Evolutionary conservation across 2,797 vertebrate genomes (phyloP), one percentile per base, ranked within the genome.

Genomic region (Acrocephalus scirpaceus): DNA sequence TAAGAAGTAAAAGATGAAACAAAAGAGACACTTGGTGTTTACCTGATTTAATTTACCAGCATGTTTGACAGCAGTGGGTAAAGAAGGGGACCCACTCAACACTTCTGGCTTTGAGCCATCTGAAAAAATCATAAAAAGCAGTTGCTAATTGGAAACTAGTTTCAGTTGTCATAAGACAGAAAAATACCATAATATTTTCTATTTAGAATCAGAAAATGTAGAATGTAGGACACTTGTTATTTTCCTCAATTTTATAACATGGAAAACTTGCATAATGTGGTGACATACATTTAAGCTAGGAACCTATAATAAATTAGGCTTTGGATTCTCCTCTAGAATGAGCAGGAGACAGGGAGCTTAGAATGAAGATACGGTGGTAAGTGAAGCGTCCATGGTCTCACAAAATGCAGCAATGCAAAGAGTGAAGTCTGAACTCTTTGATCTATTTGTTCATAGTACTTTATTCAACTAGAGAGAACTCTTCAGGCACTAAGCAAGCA

Each of bases 31-130:
- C 16, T 56, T 57, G 16, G 10, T 29, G 30, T 93, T 98, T 97
- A 98, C 98, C 98, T 98, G 98, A 96, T 95, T 96, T 95, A 96
- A 93, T 90, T 95, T 86, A 88, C 93, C 92, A 78, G 90, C 22
- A 51, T 96, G 88, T 97, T 96, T 98, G 94, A 96, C 70, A 97
- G 96, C 56, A 20, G 71, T 94, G 54, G 94, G 42, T 93, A 92
- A 92, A 91, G 96, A 96, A 88, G 94, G 91, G 20, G 94, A 88
- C 91, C 97, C 97, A 67, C 81, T 96, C 29, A 94, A 47, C 42
- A 51, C 79, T 91, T 97, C 97, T 75, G 96, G 77, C 79, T 97
- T 97, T 88, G 94, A 95, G 66, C 92, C 57, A 90, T 98, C 98
- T 98, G 82, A 88, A 92, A 94, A 94, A 79, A 71, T 93, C 30